Evolutionary conservation across 2,113 vertebrate species (phyloP).

Genomic region (Cynoglossus semilaevis): DNA sequence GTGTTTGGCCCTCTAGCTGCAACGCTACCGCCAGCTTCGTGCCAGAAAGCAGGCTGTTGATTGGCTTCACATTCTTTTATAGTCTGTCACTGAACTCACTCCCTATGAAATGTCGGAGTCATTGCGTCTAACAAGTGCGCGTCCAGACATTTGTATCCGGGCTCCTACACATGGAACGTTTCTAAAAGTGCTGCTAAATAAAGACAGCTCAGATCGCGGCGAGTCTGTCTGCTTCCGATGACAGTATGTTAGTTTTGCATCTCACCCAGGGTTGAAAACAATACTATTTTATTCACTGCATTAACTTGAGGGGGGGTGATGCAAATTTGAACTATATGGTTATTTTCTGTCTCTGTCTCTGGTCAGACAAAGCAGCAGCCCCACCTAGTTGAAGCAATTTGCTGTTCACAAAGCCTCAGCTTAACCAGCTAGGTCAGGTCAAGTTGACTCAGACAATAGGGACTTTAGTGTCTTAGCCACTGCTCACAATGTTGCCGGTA

Average conservation of each 20-base stretch:
- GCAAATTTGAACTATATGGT: conserved; percentile 72
- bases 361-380: conserved; percentile 75
- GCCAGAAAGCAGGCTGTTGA: conserved; percentile 66
- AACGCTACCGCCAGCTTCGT: conserved; percentile 49
- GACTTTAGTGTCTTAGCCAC: conserved; percentile 79
- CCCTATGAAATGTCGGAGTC: conserved; percentile 38
- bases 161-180: conserved; percentile 1
- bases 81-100: conserved; percentile 50
- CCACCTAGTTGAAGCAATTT: conserved; percentile 79
- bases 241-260: conserved; percentile 53
- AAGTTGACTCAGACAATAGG: conserved; percentile 81
- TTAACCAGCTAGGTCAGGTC: conserved; percentile 84
- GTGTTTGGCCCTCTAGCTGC: conserved; percentile 70
- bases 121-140: conserved; percentile 17
- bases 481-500: conserved; percentile 67
- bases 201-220: conserved; percentile 36
- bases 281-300: conserved; percentile 60
- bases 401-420: conserved; percentile 80
- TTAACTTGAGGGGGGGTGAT: conserved; percentile 71
- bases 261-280: conserved; percentile 65
- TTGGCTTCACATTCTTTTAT: conserved; percentile 56
- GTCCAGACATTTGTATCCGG: conserved; percentile 27
- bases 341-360: conserved; percentile 72
- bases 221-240: conserved; percentile 30
- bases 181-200: conserved; percentile 52